Evolutionary conservation across 2,888 invertebrate genomes (phyloP).

Genomic region (Apocheima hispidaria): DNA sequence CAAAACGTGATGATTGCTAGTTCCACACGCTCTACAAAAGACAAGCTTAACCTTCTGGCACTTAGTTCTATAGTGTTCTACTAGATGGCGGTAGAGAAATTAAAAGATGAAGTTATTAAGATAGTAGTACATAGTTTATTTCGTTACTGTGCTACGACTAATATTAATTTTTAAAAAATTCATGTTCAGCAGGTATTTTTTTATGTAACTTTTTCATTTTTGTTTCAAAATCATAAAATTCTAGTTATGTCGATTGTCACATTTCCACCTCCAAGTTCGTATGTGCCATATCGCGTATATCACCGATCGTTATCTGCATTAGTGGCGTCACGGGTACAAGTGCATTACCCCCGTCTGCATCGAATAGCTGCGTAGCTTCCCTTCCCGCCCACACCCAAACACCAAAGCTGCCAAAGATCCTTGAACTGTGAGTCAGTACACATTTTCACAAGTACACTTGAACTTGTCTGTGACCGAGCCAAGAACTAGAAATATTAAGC

Average conservation of each 20-base stretch:
- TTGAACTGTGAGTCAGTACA: constrained; percentile 56
- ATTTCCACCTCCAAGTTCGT: not conserved
- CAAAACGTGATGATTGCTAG: constrained; percentile 1
- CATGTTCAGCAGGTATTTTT: no score
- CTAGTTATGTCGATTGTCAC: not conserved
- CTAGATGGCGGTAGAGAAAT: constrained; percentile 11
- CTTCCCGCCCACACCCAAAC: constrained; percentile 61
- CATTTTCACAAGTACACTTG: constrained; percentile 11
- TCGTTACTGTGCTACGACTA: no score
- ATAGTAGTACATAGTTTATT: no score
- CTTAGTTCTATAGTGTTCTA: constrained; percentile 2
- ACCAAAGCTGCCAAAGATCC: constrained; percentile 63
- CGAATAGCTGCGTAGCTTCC: constrained; percentile 57
- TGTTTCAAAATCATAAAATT: not conserved
- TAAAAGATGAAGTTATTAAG: not conserved
- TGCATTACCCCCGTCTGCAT: constrained; percentile 64
- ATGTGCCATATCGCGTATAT: not conserved
- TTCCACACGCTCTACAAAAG: constrained; percentile 5
- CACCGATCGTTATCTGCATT: constrained; percentile 32
- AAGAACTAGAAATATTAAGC: not conserved
- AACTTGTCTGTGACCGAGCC: constrained; percentile 19
- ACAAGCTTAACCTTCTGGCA: not conserved
- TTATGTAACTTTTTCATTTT: not conserved
- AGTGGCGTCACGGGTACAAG: constrained; percentile 71
- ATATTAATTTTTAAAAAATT: no score